These are phyloP conservation scores for Miniopterus natalensis DNA, from an alignment of 2,113 vertebrate genomes.

Conservation along the genomic window DNA sequence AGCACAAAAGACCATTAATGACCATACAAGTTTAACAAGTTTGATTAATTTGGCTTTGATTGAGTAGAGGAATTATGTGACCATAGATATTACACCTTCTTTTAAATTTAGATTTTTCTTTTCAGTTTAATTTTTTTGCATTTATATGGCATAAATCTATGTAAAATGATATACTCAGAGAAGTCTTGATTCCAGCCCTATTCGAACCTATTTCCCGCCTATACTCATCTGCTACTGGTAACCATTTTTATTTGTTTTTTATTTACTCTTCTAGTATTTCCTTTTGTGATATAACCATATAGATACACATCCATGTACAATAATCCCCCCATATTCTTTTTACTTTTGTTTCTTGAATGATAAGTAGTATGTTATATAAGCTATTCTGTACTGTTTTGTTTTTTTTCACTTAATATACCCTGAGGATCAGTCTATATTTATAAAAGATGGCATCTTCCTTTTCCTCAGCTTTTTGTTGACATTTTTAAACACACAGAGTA, in stretches of 20 bases:
- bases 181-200: neutral
- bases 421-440: neutral
- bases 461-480: constrained; percentile 27
- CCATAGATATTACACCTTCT: neutral
- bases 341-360: neutral
- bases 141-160: neutral
- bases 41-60: constrained; percentile 48
- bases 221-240: neutral
- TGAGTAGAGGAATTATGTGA: neutral
- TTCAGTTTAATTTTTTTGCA: constrained; percentile 18
- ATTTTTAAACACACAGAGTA: constrained; percentile 7
- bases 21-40: neutral
- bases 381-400: neutral
- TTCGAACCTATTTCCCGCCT: neutral
- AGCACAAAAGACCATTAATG: neutral
- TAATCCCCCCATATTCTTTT: neutral
- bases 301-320: neutral
- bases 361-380: neutral
- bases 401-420: neutral
- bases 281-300: constrained; percentile 22
- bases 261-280: constrained; percentile 29
- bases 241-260: neutral
- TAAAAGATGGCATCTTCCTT: neutral
- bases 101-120: constrained; percentile 14
- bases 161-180: neutral